Evolutionary conservation across 2,797 vertebrate genomes (phyloP), one percentile per base, ranked within the genome.

Genomic region (Eupleurogrammus muticus): DNA sequence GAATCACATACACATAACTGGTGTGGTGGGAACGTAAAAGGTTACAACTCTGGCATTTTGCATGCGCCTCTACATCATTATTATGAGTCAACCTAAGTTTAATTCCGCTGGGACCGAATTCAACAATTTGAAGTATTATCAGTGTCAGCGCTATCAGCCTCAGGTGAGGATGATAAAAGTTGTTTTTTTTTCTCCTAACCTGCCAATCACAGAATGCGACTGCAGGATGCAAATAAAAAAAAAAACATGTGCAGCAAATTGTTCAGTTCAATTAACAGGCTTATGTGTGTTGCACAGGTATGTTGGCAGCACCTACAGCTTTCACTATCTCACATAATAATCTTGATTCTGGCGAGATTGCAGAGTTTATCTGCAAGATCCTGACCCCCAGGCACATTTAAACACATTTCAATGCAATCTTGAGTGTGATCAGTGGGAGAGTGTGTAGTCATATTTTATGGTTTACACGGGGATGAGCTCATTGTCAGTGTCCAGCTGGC

Each of bases 101-200:
- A 75, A 71, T 57, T 48, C 38, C 13, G 48, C 58, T 55, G 44
- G 63, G 40, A 66, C 16, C 35, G 56, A 64, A 47, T 46, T 69
- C 17, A 64, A 24, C 32, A 50, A 50, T 64, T 64, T 14, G 65
- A 62, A 58, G 21, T 36, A 47, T 0, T 14, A 54, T 40, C 11
- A 3, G 55, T 83, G 81, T 61, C 75, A 79, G 50, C 9, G 17
- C 19, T 32, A 5, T 46, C 12, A 42, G 67, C 75, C 73, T 46
- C 5, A 66, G 57, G 80, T 54, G 8, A 59, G 46, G 58, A 50
- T 17, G 14, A 74, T 19, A 9, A 53, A 61, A 69, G 9, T 40
- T 35, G 4, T 40, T 0, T 42, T 42, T 42, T 34, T 51, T 44
- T 24, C 35, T 53, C 46, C 74, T 40, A 66, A 58, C n/a, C 32